phyloP scores from a whole-genome alignment of 2,888 invertebrate genomes.

The Tiliacea citrago region DNA sequence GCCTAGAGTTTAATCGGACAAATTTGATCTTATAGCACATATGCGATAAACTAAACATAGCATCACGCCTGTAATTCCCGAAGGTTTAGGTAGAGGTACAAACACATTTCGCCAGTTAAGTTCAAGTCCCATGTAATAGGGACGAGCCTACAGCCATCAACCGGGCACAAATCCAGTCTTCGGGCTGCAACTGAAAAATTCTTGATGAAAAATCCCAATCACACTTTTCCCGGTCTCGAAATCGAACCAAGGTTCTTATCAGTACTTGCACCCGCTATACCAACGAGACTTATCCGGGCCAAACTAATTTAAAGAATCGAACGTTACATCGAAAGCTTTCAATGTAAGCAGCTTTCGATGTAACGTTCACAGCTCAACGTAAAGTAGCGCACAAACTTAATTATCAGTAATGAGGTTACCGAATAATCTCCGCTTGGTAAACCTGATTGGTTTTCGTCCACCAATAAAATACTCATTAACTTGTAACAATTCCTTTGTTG shows the following conservation, averaged over 20 bases:
- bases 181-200: background rate
- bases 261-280: background rate
- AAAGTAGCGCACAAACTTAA: constrained; percentile 10
- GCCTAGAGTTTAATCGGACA: no score
- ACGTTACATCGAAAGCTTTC: no score
- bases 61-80: background rate
- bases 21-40: no score
- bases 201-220: background rate
- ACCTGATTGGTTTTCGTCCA: constrained; percentile 21
- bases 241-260: no score
- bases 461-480: background rate
- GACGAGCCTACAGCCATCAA: background rate
- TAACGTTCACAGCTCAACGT: background rate
- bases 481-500: background rate
- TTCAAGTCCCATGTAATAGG: background rate
- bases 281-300: background rate
- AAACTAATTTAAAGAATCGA: constrained; percentile 15
- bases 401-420: constrained; percentile 28
- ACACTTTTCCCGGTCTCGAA: background rate
- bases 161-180: background rate
- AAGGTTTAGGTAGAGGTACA: background rate
- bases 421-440: constrained; percentile 29
- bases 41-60: background rate
- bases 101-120: background rate
- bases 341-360: constrained; percentile 23